Percentiles rank a stretch among this genome's conserved stretches.
Evolutionary conservation across 2,797 vertebrate genomes (phyloP).

Genomic region (Cirrhinus mrigala): DNA sequence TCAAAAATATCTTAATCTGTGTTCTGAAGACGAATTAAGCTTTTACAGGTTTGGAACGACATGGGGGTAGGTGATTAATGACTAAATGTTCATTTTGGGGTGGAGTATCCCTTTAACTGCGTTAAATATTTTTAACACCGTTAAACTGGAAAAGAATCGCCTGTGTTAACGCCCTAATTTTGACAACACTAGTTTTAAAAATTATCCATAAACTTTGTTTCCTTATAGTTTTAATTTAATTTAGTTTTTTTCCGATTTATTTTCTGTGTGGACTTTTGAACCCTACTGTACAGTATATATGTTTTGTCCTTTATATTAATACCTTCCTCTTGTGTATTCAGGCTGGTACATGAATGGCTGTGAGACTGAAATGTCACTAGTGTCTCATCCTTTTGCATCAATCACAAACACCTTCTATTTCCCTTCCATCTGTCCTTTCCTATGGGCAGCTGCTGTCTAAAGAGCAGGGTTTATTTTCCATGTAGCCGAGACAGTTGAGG

Average conservation of each 20-base stretch:
- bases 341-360: not conserved
- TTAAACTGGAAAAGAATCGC: too few species aligned
- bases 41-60: too few species aligned
- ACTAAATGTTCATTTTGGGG: too few species aligned
- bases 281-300: not conserved
- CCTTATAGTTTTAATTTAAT: not conserved
- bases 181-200: too few species aligned
- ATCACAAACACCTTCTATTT: constrained; percentile 46
- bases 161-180: too few species aligned
- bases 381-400: constrained; percentile 49
- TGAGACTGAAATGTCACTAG: constrained; percentile 51
- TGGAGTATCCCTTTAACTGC: too few species aligned
- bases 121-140: too few species aligned
- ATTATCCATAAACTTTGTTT: too few species aligned
- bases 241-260: not conserved
- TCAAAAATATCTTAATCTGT: too few species aligned
- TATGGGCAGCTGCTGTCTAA: constrained; percentile 41
- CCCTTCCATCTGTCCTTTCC: constrained; percentile 29
- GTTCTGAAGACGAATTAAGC: too few species aligned
- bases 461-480: constrained; percentile 37
- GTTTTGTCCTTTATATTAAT: constrained; percentile 2
- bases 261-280: not conserved
- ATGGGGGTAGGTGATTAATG: too few species aligned
- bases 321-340: not conserved
- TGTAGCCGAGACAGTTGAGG: constrained; percentile 25